These are phyloP conservation scores for Aradophagus sp. DNA, from an alignment of 1,140 invertebrate species.

Conservation along the genomic window DNA sequence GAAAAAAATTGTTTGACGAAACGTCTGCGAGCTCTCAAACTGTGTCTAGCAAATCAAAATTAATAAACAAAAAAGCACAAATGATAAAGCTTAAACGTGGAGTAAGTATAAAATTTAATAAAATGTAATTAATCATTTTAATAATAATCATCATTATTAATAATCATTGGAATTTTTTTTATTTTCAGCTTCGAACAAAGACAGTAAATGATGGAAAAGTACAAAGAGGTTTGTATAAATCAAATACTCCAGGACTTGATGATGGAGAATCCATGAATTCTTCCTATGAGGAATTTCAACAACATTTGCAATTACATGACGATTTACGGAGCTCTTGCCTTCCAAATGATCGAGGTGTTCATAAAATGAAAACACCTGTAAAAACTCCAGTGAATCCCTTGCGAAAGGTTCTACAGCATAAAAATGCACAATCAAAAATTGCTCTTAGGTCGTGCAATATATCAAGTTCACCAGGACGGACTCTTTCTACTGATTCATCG, in stretches of 20 bases:
- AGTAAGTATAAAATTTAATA: too few relatives aligned
- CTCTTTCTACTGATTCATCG: conserved; percentile 15
- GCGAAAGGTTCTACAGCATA: conserved; percentile 44
- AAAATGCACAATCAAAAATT: conserved; percentile 12
- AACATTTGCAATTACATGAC: conserved; percentile 63
- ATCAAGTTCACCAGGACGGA: conserved; percentile 13
- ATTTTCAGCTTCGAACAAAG: conserved; percentile 17
- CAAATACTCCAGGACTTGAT: conserved; percentile 18
- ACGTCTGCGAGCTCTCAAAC: conserved; percentile 54
- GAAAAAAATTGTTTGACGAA: conserved; percentile 65
- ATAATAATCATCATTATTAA: too few relatives aligned
- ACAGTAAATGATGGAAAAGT: conserved; percentile 23
- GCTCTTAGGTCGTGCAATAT: too few relatives aligned
- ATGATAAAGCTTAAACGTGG: conserved; percentile 61
- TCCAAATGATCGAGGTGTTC: conserved; percentile 38
- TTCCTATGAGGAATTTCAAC: conserved; percentile 68
- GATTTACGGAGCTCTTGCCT: conserved; percentile 69
- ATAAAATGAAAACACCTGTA: conserved; percentile 60
- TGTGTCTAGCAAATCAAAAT: too few relatives aligned
- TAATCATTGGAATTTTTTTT: neutral
- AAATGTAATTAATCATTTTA: too few relatives aligned
- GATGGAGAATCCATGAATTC: conserved; percentile 29
- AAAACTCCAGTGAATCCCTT: conserved; percentile 68
- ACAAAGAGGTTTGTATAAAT: conserved; percentile 17
- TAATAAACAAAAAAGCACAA: conserved; percentile 46